Percentiles rank a stretch among this genome's conserved stretches.
These are phyloP conservation scores for Nycticorax nycticorax DNA, from an alignment of 2,113 vertebrate species.

Conservation along the genomic window DNA sequence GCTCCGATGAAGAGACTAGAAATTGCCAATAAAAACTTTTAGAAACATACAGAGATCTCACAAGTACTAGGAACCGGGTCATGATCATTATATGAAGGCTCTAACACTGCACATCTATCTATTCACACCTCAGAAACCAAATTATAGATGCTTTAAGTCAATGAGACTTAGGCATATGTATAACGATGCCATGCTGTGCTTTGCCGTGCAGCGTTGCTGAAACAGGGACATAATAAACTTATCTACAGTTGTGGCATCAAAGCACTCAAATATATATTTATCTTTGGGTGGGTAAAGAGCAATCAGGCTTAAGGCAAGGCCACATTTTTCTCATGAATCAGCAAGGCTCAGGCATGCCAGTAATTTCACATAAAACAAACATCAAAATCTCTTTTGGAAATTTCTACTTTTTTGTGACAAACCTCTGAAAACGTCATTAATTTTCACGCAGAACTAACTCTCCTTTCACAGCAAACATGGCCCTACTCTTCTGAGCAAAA, in stretches of 20 bases:
- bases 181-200: not conserved
- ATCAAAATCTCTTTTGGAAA: not conserved
- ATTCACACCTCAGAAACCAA: not conserved
- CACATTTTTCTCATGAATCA: not conserved
- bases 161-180: not conserved
- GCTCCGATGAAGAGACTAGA: not conserved
- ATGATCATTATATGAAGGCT: not conserved
- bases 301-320: not conserved
- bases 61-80: not conserved
- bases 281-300: not conserved
- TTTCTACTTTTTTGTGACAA: not conserved
- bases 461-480: not conserved
- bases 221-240: not conserved
- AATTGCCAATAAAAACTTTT: not conserved
- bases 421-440: not conserved
- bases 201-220: not conserved
- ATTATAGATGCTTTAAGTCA: not conserved
- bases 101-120: fast-evolving
- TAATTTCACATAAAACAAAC: not conserved
- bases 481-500: not conserved
- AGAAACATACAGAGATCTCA: not conserved
- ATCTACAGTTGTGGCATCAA: not conserved
- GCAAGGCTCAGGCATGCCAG: not conserved
- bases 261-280: not conserved
- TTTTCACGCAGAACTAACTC: not conserved